phyloP scores from a whole-genome alignment of 2,113 vertebrate species.

The Syngnathus scovelli region DNA sequence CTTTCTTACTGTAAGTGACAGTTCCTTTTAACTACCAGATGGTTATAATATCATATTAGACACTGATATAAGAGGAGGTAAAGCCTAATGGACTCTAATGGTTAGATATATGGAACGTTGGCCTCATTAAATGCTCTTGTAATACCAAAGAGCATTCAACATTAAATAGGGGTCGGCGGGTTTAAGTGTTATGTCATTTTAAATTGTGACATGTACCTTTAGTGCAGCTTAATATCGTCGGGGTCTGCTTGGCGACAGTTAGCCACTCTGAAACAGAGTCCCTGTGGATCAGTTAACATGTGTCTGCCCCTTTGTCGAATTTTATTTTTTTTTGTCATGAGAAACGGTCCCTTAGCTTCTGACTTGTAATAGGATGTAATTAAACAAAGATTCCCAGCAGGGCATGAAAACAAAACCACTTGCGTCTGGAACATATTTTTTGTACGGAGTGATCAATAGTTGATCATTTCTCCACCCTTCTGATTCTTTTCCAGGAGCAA shows the following conservation, averaged over 20 bases:
- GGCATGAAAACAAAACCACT: slow-evolving; percentile 61
- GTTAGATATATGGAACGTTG: slow-evolving; percentile 14
- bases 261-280: slow-evolving; percentile 14
- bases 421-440: slow-evolving; percentile 25
- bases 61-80: neutral
- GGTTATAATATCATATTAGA: neutral
- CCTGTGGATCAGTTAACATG: slow-evolving; percentile 48
- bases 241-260: neutral
- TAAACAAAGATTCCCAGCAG: slow-evolving; percentile 56
- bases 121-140: slow-evolving; percentile 25
- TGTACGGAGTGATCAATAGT: neutral
- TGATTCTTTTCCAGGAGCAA: slow-evolving; percentile 78
- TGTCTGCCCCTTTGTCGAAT: slow-evolving; percentile 20
- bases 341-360: slow-evolving; percentile 44
- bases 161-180: slow-evolving; percentile 33
- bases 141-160: slow-evolving; percentile 7
- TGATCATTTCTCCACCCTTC: neutral
- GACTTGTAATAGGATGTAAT: slow-evolving; percentile 63
- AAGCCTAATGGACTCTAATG: slow-evolving; percentile 3
- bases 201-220: slow-evolving; percentile 3
- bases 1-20: slow-evolving; percentile 7
- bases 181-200: slow-evolving; percentile 33
- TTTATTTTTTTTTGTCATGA: slow-evolving; percentile 53
- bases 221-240: neutral
- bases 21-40: slow-evolving; percentile 1